These are phyloP conservation scores for Suricata suricatta DNA, from an alignment of 2,113 vertebrate genomes.

Conservation along the genomic window DNA sequence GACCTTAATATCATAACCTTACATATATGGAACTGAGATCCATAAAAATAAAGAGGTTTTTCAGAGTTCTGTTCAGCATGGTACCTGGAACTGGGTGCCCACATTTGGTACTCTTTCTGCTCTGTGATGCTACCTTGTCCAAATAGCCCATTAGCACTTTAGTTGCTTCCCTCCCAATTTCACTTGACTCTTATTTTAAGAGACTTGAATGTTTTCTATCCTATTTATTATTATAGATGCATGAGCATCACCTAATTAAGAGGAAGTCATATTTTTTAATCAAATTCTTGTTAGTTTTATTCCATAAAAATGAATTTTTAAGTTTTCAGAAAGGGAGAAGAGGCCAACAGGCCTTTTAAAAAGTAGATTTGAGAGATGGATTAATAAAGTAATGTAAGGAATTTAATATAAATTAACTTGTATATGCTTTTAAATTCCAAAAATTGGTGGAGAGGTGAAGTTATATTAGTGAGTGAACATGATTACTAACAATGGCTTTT, in stretches of 20 bases:
- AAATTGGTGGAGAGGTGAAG: background rate
- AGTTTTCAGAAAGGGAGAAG: background rate
- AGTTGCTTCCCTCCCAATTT: background rate
- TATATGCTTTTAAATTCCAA: background rate
- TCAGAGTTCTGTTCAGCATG: background rate
- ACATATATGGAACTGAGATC: background rate
- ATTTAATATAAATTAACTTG: background rate
- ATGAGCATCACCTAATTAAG: background rate
- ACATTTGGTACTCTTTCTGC: background rate
- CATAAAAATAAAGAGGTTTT: background rate
- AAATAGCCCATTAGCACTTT: background rate
- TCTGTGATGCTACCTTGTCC: background rate
- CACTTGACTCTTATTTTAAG: background rate
- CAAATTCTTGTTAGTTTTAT: slow-evolving; percentile 35
- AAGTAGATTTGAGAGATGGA: background rate
- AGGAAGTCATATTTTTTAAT: slow-evolving; percentile 30
- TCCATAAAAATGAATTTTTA: slow-evolving; percentile 25
- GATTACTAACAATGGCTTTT: background rate
- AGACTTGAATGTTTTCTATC: background rate
- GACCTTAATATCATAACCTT: background rate
- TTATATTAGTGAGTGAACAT: background rate
- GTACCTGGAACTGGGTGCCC: background rate
- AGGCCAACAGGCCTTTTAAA: no score
- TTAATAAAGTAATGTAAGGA: background rate
- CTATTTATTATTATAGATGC: background rate